A percentile compares a stretch with the other conserved stretches of the same genome.
These are phyloP conservation scores for Deilephila porcellus DNA, from an alignment of 2,888 invertebrate genomes.

Conservation along the genomic window DNA sequence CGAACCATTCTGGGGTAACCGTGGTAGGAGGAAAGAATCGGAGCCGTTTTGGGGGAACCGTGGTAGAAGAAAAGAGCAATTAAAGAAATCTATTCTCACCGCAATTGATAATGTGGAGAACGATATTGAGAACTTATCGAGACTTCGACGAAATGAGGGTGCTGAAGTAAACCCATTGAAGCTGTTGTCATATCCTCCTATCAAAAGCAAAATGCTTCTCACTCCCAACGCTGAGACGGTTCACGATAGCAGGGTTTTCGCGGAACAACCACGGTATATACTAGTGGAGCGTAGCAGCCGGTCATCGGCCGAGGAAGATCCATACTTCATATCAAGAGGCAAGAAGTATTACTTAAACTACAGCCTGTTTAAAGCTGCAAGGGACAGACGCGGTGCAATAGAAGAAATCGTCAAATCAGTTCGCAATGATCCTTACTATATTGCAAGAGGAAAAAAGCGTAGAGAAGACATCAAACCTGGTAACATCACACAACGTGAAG, in stretches of 20 bases:
- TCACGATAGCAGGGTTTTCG: conserved; percentile 74
- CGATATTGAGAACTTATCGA: conserved; percentile 60
- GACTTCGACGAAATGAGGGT: conserved; percentile 51
- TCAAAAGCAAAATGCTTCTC: conserved; percentile 40
- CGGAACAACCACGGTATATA: conserved; percentile 83
- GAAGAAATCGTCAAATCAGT: conserved; percentile 79
- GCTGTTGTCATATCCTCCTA: conserved; percentile 53
- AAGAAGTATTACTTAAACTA: conserved; percentile 62
- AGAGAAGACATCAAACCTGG: conserved; percentile 41
- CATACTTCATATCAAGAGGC: conserved; percentile 72
- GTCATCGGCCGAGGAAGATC: conserved; percentile 73
- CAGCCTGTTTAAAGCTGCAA: conserved; percentile 57
- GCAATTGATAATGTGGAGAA: conserved; percentile 61
- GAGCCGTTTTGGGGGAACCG: conserved; percentile 56
- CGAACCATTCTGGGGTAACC: conserved; percentile 80
- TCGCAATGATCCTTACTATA: conserved; percentile 80
- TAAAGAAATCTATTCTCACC: conserved; percentile 59
- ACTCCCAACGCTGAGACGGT: conserved; percentile 53
- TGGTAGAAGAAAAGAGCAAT: conserved; percentile 57
- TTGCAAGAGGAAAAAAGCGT: conserved; percentile 82
- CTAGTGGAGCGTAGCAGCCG: conserved; percentile 77
- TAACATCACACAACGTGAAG: conserved; percentile 50
- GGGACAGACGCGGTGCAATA: conserved; percentile 71
- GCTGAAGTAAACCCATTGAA: conserved; percentile 48
- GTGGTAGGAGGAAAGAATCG: conserved; percentile 62